These are phyloP conservation scores for Halichondria panicea DNA, from an alignment of 37 sponge, comb jelly and placozoan species.

Conservation along the genomic window DNA sequence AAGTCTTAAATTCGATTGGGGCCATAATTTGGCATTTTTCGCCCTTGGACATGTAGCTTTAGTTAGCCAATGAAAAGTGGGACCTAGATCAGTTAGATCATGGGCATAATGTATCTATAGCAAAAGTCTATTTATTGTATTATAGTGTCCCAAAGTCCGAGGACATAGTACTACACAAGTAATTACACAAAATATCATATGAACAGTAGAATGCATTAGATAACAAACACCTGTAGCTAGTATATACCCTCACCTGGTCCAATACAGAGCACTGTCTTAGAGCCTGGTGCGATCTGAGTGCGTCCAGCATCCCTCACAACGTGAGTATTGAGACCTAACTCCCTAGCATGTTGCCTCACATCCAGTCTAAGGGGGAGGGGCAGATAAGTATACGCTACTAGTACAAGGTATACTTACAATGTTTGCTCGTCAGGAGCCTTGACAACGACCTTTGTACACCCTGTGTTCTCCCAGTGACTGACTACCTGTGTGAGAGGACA, in stretches of 20 bases:
- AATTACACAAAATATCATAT: no score
- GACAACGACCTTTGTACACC: slow-evolving; percentile 87
- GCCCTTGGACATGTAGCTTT: no score
- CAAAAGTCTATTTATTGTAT: no score
- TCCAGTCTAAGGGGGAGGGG: slow-evolving; percentile 5
- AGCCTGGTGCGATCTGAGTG: slow-evolving; percentile 98
- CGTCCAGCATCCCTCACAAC: slow-evolving; percentile 94
- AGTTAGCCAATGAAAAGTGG: no score
- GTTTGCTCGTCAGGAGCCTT: slow-evolving; percentile 77
- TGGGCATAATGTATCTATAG: no score
- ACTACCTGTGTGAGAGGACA: slow-evolving; percentile 44
- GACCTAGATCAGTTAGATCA: no score
- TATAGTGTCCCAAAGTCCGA: no score
- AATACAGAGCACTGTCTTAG: slow-evolving; percentile 89
- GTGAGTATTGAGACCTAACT: slow-evolving; percentile 69
- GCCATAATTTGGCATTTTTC: no score
- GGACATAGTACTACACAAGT: no score
- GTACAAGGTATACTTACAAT: slow-evolving; percentile 54
- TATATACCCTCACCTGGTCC: slow-evolving; percentile 81
- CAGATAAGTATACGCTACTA: no score
- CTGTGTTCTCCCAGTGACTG: slow-evolving; percentile 70
- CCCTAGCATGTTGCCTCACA: slow-evolving; percentile 27
- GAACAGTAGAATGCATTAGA: no score
- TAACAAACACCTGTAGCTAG: neutral
- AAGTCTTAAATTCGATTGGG: no score